Conservation (phyloP, 2,113 vertebrate genomes). For the Actinemys pallida region DNA sequence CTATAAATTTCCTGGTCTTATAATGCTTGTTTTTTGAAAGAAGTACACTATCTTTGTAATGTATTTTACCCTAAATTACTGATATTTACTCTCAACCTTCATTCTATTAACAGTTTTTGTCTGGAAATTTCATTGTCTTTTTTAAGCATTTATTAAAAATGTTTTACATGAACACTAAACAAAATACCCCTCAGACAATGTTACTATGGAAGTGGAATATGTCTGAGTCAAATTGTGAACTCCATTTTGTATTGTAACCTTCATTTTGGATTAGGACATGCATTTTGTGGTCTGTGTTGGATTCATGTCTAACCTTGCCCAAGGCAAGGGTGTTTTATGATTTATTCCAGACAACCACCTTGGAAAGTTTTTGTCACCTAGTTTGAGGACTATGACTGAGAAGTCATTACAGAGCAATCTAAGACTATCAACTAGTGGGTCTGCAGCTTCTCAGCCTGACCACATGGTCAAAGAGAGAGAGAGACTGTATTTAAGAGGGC, state of each 20-base stretch:
- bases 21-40: no score
- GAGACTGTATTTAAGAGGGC: background rate
- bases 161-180: no score
- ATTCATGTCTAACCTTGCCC: background rate
- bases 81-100: no score
- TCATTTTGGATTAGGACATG: background rate
- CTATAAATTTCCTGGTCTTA: no score
- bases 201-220: background rate
- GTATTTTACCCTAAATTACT: no score
- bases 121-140: no score
- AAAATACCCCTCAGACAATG: background rate
- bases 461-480: background rate
- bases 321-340: background rate
- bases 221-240: background rate
- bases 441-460: background rate
- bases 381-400: background rate
- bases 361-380: background rate
- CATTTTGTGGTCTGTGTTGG: background rate
- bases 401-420: background rate
- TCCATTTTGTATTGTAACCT: background rate
- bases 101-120: no score
- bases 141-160: no score
- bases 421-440: background rate
- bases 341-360: background rate
- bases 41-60: no score